Percentiles rank a stretch among this genome's conserved stretches.
phyloP scores from a whole-genome alignment of 2,797 vertebrate species.

The Pseudomugil gertrudae region DNA sequence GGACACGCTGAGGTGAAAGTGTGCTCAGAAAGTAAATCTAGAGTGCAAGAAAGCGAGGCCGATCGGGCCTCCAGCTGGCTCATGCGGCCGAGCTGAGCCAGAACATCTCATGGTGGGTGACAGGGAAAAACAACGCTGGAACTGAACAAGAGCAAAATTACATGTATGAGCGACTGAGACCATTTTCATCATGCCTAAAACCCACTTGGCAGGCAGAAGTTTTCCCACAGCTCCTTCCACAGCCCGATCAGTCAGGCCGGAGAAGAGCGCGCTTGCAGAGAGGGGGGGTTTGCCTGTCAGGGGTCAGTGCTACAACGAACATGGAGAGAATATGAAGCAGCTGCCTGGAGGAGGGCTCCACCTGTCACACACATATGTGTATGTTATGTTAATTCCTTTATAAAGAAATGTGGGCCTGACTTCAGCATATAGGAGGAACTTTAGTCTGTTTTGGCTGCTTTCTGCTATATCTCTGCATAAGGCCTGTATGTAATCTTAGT shows the following conservation, averaged over 20 bases:
- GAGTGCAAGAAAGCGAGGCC: neutral
- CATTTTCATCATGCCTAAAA: conserved; percentile 65
- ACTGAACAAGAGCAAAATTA: conserved; percentile 67
- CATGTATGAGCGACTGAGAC: conserved; percentile 63
- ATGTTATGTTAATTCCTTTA: conserved; percentile 12
- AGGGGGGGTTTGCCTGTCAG: conserved; percentile 58
- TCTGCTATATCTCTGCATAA: neutral
- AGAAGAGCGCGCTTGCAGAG: conserved; percentile 57
- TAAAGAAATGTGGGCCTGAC: conserved; percentile 2
- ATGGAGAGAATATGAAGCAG: conserved; percentile 75
- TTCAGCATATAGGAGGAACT: neutral
- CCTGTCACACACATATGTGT: conserved; percentile 32
- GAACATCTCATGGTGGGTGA: conserved; percentile 36
- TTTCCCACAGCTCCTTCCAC: conserved; percentile 74
- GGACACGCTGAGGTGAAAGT: conserved; percentile 9
- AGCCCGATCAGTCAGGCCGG: conserved; percentile 71
- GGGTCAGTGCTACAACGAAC: conserved; percentile 66
- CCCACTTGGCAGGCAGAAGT: conserved; percentile 69
- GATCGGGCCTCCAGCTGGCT: conserved; percentile 32
- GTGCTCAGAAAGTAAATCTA: conserved; percentile 14
- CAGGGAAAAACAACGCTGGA: conserved; percentile 47
- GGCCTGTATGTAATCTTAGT: neutral
- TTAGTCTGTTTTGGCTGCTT: neutral
- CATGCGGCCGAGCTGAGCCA: conserved; percentile 7
- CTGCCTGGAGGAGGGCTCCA: conserved; percentile 56